Evolutionary conservation across 2,797 vertebrate genomes (phyloP).

Genomic region (Bothrops alternatus): DNA sequence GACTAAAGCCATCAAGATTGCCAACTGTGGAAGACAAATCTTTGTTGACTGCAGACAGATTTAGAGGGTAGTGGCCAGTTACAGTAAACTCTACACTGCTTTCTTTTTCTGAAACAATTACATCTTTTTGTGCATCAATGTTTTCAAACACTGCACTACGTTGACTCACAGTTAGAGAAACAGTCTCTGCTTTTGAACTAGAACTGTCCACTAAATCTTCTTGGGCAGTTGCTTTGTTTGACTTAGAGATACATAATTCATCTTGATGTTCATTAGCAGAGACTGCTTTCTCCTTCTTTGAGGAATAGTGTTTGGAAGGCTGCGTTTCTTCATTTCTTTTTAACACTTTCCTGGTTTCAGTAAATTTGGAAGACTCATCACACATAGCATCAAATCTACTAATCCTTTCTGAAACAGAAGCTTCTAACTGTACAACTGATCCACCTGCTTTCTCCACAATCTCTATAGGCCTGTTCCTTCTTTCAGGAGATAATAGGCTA

Average conservation of each 20-base stretch:
- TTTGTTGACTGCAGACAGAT: conserved; percentile 65
- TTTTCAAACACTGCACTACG: conserved; percentile 96
- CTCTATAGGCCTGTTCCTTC: conserved; percentile 84
- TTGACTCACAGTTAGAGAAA: conserved; percentile 95
- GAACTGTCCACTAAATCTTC: conserved; percentile 93
- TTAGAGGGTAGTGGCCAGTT: conserved; percentile 74
- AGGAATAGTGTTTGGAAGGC: conserved; percentile 83
- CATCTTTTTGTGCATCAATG: conserved; percentile 72
- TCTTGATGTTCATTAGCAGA: conserved; percentile 84
- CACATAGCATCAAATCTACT: conserved; percentile 75
- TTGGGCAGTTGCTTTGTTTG: conserved; percentile 86
- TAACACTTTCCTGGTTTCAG: conserved; percentile 92
- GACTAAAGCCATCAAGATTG: conserved; percentile 74
- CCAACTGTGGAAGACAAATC: conserved; percentile 60
- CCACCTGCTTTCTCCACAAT: conserved; percentile 88
- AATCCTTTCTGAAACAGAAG: conserved; percentile 77
- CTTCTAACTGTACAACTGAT: conserved; percentile 82
- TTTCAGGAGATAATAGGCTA: conserved; percentile 82
- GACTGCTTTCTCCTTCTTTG: conserved; percentile 83
- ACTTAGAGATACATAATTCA: conserved; percentile 86
- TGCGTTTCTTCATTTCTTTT: conserved; percentile 87
- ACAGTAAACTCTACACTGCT: conserved; percentile 80
- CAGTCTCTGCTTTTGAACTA: conserved; percentile 91
- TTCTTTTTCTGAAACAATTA: conserved; percentile 70
- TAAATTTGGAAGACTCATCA: conserved; percentile 85